A percentile compares a stretch with the other conserved stretches of the same genome.
Evolutionary conservation across 1,140 invertebrate species (phyloP).

Genomic region (Hypothenemus hampei): DNA sequence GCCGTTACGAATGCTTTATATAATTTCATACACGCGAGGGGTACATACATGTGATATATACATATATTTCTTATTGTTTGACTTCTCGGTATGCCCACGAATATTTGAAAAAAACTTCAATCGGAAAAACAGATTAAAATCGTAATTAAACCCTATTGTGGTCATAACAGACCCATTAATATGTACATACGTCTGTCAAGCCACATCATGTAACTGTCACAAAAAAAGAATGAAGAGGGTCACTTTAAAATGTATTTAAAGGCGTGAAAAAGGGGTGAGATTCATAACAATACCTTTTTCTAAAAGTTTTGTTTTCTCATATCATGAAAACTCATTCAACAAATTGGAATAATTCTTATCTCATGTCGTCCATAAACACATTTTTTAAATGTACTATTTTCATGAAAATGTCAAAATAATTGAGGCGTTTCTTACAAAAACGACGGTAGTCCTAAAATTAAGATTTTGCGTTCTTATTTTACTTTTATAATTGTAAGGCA

Average conservation of each 20-base stretch:
- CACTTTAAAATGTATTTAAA: constrained; percentile 24
- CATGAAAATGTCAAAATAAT: too few relatives aligned
- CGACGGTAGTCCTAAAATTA: too few relatives aligned
- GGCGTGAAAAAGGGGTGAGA: constrained; percentile 23
- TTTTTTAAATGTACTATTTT: too few relatives aligned
- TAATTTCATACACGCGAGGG: constrained; percentile 11
- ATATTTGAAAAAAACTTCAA: background rate
- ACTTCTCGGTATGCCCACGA: background rate
- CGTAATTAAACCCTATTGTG: constrained; percentile 30
- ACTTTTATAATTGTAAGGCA: too few relatives aligned
- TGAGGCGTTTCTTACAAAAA: too few relatives aligned
- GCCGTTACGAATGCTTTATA: constrained; percentile 29
- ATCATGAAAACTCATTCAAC: too few relatives aligned
- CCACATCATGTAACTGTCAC: constrained; percentile 23
- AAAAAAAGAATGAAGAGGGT: constrained; percentile 23
- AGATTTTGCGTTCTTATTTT: too few relatives aligned
- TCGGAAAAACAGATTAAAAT: constrained; percentile 4
- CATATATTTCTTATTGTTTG: background rate
- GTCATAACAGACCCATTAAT: constrained; percentile 24
- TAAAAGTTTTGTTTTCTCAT: too few relatives aligned
- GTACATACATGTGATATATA: background rate
- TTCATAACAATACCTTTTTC: constrained; percentile 6
- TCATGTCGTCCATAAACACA: too few relatives aligned
- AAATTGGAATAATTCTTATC: too few relatives aligned
- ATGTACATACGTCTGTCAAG: constrained; percentile 30